Evolutionary conservation across 2,113 vertebrate genomes (phyloP).

Genomic region (Cottus gobio): DNA sequence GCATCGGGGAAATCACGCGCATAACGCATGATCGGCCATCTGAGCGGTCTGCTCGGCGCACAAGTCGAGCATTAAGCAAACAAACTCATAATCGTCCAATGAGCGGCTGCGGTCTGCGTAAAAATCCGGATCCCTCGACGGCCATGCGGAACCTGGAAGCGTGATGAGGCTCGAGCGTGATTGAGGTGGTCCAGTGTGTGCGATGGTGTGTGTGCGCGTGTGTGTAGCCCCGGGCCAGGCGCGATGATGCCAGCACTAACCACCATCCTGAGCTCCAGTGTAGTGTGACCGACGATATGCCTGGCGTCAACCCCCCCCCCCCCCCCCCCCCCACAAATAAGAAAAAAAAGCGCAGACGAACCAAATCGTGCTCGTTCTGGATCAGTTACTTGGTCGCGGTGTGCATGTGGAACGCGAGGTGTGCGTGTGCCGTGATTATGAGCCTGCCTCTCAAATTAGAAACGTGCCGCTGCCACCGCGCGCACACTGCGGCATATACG

Average conservation of each 20-base stretch:
- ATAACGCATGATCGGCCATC: conserved; percentile 32
- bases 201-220: conserved; percentile 12
- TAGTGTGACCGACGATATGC: conserved; percentile 26
- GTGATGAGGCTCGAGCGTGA: conserved; percentile 41
- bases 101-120: conserved; percentile 53
- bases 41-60: conserved; percentile 23
- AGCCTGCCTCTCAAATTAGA: conserved; percentile 47
- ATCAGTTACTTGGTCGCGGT: not conserved
- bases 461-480: conserved; percentile 65
- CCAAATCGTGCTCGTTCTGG: not conserved
- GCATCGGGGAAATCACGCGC: conserved; percentile 13
- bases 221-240: conserved; percentile 34
- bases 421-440: conserved; percentile 41
- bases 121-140: conserved; percentile 47
- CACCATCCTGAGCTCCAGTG: conserved; percentile 22
- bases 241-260: conserved; percentile 42
- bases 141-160: conserved; percentile 40
- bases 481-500: conserved; percentile 82
- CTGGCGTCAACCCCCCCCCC: not conserved
- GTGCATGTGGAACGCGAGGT: conserved; percentile 36
- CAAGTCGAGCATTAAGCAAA: conserved; percentile 21
- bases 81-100: not conserved
- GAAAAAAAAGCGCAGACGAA: not conserved
- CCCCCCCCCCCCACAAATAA: not conserved
- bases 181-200: conserved; percentile 38